A percentile compares a stretch with the other conserved stretches of the same genome.
Conservation (phyloP, 2,113 vertebrate genomes). For the Pteronura brasiliensis region DNA sequence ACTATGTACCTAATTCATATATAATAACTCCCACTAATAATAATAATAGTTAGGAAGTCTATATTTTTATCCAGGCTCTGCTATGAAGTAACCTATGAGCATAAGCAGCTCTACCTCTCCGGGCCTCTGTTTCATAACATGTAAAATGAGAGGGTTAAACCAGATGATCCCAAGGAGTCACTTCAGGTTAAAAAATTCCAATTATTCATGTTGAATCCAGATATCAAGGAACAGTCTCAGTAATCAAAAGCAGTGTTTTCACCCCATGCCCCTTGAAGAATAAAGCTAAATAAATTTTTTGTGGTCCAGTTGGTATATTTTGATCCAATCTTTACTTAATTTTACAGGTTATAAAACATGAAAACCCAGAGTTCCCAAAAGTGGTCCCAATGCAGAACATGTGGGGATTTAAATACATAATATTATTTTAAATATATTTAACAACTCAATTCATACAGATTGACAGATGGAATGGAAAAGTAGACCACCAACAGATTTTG, state of each 20-base stretch:
- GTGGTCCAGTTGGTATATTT: background rate
- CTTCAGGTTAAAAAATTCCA: background rate
- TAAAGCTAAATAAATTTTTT: constrained; percentile 9
- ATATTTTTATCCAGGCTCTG: background rate
- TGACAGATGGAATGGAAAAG: constrained; percentile 31
- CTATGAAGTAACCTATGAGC: background rate
- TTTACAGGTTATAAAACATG: constrained; percentile 57
- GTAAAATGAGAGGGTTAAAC: background rate
- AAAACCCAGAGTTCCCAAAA: background rate
- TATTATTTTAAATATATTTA: constrained; percentile 50
- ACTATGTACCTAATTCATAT: background rate
- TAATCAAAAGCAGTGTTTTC: background rate
- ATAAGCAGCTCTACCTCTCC: background rate
- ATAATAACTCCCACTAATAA: background rate
- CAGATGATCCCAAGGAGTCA: background rate
- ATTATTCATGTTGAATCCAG: background rate
- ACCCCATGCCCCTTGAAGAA: background rate
- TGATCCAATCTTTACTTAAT: constrained; percentile 40
- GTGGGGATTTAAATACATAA: constrained; percentile 8
- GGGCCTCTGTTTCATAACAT: background rate
- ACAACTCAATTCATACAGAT: constrained; percentile 38
- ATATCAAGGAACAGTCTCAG: background rate
- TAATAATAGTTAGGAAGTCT: background rate
- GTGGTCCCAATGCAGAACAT: constrained; percentile 29
- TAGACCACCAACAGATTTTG: background rate